Conservation (phyloP, 2,113 vertebrate species). For the Cathartes aura region DNA sequence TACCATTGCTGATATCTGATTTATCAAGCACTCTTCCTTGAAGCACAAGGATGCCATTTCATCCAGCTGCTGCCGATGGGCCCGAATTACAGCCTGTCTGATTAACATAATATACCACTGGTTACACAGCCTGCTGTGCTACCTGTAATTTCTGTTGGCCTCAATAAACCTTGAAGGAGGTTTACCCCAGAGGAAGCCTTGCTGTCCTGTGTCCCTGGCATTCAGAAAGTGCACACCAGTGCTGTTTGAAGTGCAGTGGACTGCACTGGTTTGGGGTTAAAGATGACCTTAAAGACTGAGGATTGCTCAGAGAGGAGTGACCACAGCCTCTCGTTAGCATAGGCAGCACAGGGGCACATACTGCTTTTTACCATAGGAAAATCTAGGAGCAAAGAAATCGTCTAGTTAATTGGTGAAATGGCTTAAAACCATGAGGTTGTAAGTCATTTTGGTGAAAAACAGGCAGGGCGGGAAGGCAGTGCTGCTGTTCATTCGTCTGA, state of each 20-base stretch:
- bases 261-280: not conserved
- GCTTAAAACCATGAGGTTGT: not conserved
- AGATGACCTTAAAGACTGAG: not conserved
- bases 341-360: not conserved
- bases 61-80: constrained; percentile 82
- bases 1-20: constrained; percentile 79
- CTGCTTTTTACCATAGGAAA: not conserved
- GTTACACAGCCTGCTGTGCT: not conserved
- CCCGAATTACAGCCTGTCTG: constrained; percentile 80
- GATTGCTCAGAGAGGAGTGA: not conserved
- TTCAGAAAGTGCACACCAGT: not conserved
- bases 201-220: not conserved
- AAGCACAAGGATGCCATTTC: constrained; percentile 82
- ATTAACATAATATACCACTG: not conserved
- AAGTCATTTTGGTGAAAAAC: not conserved
- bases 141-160: not conserved
- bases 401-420: not conserved
- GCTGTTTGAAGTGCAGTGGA: not conserved
- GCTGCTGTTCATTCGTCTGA: not conserved
- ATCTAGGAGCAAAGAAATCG: not conserved
- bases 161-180: not conserved
- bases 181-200: not conserved
- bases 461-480: not conserved
- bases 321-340: not conserved
- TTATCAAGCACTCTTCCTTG: constrained; percentile 82